Evolutionary conservation across 2,113 vertebrate species (phyloP).

Genomic region (Rhinogobius similis): DNA sequence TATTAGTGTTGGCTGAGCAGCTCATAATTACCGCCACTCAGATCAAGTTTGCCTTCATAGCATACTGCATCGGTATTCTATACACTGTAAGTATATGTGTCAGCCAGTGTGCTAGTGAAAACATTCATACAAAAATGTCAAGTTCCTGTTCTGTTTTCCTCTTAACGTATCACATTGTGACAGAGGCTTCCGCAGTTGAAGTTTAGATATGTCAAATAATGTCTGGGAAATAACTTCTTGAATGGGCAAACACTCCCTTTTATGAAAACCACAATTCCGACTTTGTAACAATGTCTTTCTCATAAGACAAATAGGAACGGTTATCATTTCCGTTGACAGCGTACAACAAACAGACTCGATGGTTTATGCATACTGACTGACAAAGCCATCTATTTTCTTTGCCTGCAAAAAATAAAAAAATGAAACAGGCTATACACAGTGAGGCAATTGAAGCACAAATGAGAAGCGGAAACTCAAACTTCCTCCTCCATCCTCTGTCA

Average conservation of each 20-base stretch:
- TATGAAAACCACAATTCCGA: conserved; percentile 55
- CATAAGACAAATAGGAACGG: conserved; percentile 70
- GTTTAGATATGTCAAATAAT: conserved; percentile 44
- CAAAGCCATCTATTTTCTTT: conserved; percentile 77
- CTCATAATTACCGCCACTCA: conserved; percentile 60
- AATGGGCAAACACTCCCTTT: conserved; percentile 65
- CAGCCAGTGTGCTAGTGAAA: conserved; percentile 6
- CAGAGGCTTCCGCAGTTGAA: conserved; percentile 37
- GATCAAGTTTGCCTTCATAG: conserved; percentile 33
- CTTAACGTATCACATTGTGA: conserved; percentile 60
- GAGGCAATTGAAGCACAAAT: conserved; percentile 76
- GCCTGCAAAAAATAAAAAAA: conserved; percentile 10
- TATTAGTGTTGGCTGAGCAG: conserved; percentile 40
- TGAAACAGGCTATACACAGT: conserved; percentile 71
- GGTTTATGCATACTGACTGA: conserved; percentile 76
- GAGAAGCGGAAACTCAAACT: conserved; percentile 74
- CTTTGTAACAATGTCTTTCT: conserved; percentile 65
- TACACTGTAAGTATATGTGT: conserved; percentile 9
- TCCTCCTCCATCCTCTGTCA: conserved; percentile 58
- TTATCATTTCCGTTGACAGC: conserved; percentile 74
- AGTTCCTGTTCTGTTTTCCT: conserved; percentile 37
- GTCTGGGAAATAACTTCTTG: conserved; percentile 65
- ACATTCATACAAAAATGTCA: conserved; percentile 14
- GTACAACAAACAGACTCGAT: conserved; percentile 65
- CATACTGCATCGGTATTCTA: conserved; percentile 12